phyloP scores from a whole-genome alignment of 2,113 vertebrate species.

The Atlantisia rogersi region DNA sequence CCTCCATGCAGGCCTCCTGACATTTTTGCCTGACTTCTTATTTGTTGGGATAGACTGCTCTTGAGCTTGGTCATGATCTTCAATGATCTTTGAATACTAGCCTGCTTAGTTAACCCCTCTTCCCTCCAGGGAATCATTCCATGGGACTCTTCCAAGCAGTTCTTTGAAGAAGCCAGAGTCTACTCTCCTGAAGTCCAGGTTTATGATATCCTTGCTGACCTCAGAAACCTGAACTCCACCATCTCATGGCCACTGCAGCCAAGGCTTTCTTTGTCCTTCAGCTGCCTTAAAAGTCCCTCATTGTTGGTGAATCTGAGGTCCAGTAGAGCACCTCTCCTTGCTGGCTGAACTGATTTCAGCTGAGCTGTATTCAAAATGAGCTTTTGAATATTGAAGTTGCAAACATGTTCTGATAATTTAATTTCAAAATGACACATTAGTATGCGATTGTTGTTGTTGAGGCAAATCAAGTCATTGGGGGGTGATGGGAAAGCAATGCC shows the following conservation, averaged over 20 bases:
- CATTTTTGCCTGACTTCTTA: background rate
- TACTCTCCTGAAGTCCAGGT: background rate
- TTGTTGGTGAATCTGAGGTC: background rate
- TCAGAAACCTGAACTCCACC: background rate
- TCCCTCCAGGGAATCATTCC: background rate
- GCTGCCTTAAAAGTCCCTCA: accelerated
- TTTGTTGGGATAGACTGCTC: background rate
- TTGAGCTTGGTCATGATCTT: background rate
- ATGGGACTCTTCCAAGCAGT: background rate
- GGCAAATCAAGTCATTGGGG: background rate
- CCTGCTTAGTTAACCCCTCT: background rate
- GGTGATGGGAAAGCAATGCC: background rate
- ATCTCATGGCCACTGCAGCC: background rate
- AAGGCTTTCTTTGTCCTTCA: background rate
- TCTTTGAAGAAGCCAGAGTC: background rate
- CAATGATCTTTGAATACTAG: background rate
- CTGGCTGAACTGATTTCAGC: background rate
- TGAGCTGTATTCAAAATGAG: background rate
- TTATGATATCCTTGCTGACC: background rate
- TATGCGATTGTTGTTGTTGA: background rate
- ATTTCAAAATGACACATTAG: background rate
- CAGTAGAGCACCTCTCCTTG: background rate
- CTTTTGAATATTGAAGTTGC: background rate
- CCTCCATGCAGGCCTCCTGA: background rate
- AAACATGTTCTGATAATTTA: background rate